Conservation (phyloP, 2,113 vertebrate genomes). For the Puntigrus tetrazona region DNA sequence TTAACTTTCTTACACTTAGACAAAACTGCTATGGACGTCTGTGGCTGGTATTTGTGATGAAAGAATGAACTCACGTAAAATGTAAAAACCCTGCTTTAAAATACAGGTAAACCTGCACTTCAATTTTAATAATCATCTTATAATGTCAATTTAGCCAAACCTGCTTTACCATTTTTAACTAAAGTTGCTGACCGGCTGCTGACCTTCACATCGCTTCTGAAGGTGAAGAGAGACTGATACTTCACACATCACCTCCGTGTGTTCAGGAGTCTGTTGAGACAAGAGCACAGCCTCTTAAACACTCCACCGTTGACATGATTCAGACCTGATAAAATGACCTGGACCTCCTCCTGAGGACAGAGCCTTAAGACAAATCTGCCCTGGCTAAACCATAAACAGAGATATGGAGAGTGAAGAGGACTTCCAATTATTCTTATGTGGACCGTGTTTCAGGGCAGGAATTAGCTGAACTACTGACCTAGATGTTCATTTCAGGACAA, state of each 20-base stretch:
- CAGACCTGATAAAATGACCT: neutral
- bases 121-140: neutral
- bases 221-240: neutral
- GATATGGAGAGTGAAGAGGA: neutral
- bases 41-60: no score
- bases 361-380: neutral
- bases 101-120: no score
- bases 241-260: constrained; percentile 3
- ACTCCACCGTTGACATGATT: neutral
- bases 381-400: neutral
- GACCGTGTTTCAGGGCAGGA: constrained; percentile 26
- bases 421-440: neutral
- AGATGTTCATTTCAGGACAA: constrained; percentile 36
- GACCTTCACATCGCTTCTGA: neutral
- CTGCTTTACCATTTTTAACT: neutral
- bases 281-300: constrained; percentile 14
- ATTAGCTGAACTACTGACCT: constrained; percentile 31
- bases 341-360: constrained; percentile 1
- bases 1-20: no score
- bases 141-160: neutral
- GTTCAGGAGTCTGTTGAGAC: constrained; percentile 22
- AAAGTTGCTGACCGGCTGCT: neutral
- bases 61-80: no score
- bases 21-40: no score
- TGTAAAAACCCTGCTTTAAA: no score